These are phyloP conservation scores for Ondatra zibethicus DNA, from an alignment of 2,113 vertebrate genomes.

Conservation along the genomic window DNA sequence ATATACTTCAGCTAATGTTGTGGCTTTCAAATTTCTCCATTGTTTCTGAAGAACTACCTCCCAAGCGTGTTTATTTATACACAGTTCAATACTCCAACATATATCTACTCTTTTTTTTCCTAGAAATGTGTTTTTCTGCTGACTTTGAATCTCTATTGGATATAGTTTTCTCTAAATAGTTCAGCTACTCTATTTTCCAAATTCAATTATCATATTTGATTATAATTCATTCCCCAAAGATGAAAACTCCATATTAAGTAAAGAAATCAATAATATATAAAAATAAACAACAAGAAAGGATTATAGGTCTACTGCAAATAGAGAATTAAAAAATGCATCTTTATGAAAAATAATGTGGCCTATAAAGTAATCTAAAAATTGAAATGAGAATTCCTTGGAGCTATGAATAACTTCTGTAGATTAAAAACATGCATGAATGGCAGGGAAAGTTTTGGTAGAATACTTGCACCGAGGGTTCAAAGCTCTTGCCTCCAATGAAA, in stretches of 20 bases:
- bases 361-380: background rate
- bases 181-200: slow-evolving; percentile 26
- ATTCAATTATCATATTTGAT: slow-evolving; percentile 64
- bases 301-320: background rate
- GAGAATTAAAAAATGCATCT: slow-evolving; percentile 4
- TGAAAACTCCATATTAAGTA: slow-evolving; percentile 14
- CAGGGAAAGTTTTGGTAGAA: background rate
- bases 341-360: background rate
- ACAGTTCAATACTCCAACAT: slow-evolving; percentile 3
- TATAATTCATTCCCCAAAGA: background rate
- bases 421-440: background rate
- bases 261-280: slow-evolving; percentile 54
- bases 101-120: background rate
- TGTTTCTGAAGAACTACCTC: slow-evolving; percentile 6
- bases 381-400: background rate
- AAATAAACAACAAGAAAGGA: slow-evolving; percentile 28
- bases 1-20: background rate
- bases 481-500: background rate
- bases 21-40: background rate
- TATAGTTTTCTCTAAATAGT: slow-evolving; percentile 47
- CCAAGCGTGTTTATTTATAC: background rate
- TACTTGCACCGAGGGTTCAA: background rate
- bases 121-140: slow-evolving; percentile 16
- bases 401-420: background rate
- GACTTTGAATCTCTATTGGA: slow-evolving; percentile 16